These are phyloP conservation scores for Alcedo atthis DNA, from an alignment of 2,797 vertebrate genomes.

Conservation along the genomic window DNA sequence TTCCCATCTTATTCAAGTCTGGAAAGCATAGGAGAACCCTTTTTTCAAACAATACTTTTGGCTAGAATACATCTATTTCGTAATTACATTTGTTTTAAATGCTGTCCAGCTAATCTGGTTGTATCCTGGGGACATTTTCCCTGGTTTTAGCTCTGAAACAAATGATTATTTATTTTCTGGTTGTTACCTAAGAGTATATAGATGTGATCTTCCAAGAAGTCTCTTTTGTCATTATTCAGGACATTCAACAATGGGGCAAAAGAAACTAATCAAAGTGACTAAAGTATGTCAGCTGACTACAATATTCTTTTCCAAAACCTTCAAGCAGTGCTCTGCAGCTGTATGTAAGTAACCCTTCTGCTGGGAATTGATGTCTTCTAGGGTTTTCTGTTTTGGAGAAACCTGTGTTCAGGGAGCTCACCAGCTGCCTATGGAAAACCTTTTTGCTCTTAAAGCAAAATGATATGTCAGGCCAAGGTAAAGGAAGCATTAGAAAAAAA, in stretches of 20 bases:
- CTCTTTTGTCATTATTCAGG: slow-evolving; percentile 45
- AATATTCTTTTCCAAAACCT: slow-evolving; percentile 11
- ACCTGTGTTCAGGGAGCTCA: background rate
- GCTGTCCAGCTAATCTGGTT: slow-evolving; percentile 18
- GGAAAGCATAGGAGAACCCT: background rate
- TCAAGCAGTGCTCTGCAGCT: slow-evolving; percentile 9
- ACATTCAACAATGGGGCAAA: background rate
- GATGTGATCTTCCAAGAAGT: background rate
- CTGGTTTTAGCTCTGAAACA: slow-evolving; percentile 7
- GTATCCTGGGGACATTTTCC: slow-evolving; percentile 23
- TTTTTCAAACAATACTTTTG: slow-evolving; percentile 50
- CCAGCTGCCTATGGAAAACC: slow-evolving; percentile 49
- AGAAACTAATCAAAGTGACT: slow-evolving; percentile 59
- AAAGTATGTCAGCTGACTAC: slow-evolving; percentile 30
- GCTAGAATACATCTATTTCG: slow-evolving; percentile 4
- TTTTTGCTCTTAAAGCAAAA: slow-evolving; percentile 64
- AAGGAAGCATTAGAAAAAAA: slow-evolving; percentile 22
- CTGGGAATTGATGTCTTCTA: slow-evolving; percentile 14
- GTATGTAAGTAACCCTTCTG: slow-evolving; percentile 11
- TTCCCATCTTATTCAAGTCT: background rate
- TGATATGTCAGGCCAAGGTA: slow-evolving; percentile 62
- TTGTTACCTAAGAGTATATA: slow-evolving; percentile 6
- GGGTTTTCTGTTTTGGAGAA: slow-evolving; percentile 10
- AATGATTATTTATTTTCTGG: slow-evolving; percentile 51
- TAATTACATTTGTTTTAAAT: slow-evolving; percentile 49